Evolutionary conservation across 2,888 invertebrate species (phyloP), one percentile per base, ranked within the genome.

Genomic region (Parnassius glacialis): DNA sequence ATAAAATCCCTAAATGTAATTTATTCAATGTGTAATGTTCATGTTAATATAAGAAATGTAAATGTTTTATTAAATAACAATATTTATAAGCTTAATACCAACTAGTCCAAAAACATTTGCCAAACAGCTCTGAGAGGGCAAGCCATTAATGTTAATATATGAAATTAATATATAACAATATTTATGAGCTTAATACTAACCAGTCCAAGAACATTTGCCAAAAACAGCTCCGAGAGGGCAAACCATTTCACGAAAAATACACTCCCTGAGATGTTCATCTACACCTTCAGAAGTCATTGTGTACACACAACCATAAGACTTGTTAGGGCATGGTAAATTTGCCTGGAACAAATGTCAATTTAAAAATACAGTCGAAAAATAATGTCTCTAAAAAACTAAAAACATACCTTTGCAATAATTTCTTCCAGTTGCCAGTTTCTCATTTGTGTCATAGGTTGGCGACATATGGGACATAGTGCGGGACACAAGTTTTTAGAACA

Each of bases 61-160:
- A 44, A 10, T 42, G n/a, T n/a, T n/a, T n/a, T n/a, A n/a, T n/a
- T n/a, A n/a, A n/a, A 57, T 20, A 42, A 41, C 16, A 20, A 47
- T 44, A 3, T 43, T 55, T 12, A 25, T 25, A 52, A 16, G 43
- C n/a, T 5, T 57, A 41, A 55, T 45, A 13, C 71, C 72, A 76
- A 90, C 90, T 90, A 64, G 74, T 79, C 90, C 90, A 90, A 34
- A 85, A 87, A 74, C 90, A 90, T 67, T 78, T 82, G 7, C 90
- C 89, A 64, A 89, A 85, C 83, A 20, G 72, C 70, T 0, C 87
- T 85, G 12, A 87, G 71, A 1, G 90, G 90, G 66, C 90, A n/a
- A n/a, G n/a, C n/a, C n/a, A n/a, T n/a, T n/a, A n/a, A 25, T 10
- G 42, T 25, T 10, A 54, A 44, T 20, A 43, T n/a, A 20, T 42